Evolutionary conservation across 2,888 invertebrate genomes (phyloP), one percentile per base, ranked within the genome.

Genomic region (Notodonta dromedarius): DNA sequence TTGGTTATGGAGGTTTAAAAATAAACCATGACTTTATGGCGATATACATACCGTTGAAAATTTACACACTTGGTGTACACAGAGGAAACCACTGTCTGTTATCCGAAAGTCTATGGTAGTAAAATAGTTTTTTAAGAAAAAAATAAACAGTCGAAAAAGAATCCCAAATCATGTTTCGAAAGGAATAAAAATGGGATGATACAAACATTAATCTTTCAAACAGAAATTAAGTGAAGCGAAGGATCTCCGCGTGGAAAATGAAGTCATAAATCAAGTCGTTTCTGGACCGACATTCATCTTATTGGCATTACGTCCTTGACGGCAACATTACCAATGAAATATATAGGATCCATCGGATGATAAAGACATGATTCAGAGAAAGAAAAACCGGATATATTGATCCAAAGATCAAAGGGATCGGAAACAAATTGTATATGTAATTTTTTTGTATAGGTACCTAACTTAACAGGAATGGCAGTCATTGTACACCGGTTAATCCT

Each of bases 201-300:
- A 55, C 52, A 55, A 16, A 60, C 70, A 71, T 71, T 69, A 69
- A 71, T 69, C 72, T 66, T 66, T n/a, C 44, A 24, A 60, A 63
- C 69, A 58, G 66, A 71, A 63, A 69, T 71, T 72, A 70, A 70
- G 60, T 61, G 46, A 59, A 58, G 65, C 59, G 61, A 56, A 56
- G 57, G 58, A 52, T 56, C 46, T 66, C 56, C 59, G 56, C 55
- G 65, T 74, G 71, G 74, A 74, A 78, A 80, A 83, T 80, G 78
- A 81, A 75, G 73, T 67, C 78, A 76, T 83, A 83, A 82, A 83
- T 83, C 82, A 80, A 71, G 66, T 61, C 66, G 61, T 70, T 68
- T 64, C 69, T 67, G 68, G 60, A 64, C 67, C 71, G 79, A 70
- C 77, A 77, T 74, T 76, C 76, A 81, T 83, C 75, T 80, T 80